Evolutionary conservation across 2,888 invertebrate genomes (phyloP).

Genomic region (Lottia gigantea): DNA sequence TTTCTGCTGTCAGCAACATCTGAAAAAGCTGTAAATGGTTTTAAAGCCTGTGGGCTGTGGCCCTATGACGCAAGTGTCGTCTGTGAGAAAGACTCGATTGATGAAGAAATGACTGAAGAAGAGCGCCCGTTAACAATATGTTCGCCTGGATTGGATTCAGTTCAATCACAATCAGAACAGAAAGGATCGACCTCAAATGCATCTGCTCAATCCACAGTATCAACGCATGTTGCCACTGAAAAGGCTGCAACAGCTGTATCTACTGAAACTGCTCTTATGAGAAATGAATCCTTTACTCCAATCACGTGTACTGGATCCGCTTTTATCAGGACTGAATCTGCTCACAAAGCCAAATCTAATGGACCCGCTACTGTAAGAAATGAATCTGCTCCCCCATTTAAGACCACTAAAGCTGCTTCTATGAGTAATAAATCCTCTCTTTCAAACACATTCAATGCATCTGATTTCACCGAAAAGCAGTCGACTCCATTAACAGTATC

Average conservation of each 20-base stretch:
- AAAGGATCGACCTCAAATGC: slow-evolving; percentile 2
- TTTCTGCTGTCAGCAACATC: too few relatives aligned
- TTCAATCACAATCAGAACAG: neutral
- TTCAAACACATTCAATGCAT: neutral
- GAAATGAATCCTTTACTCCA: neutral
- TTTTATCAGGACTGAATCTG: neutral
- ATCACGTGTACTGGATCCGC: neutral
- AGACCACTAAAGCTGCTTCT: neutral
- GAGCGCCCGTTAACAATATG: too few relatives aligned
- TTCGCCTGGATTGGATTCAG: too few relatives aligned
- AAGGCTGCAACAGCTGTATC: neutral
- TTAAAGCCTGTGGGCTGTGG: slow-evolving; percentile 19
- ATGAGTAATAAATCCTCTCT: neutral
- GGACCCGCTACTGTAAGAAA: neutral
- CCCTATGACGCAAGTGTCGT: slow-evolving; percentile 12
- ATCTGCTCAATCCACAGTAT: neutral
- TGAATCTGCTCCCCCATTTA: neutral
- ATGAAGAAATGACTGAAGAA: neutral
- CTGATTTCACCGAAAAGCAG: too few relatives aligned
- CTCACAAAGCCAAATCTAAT: neutral
- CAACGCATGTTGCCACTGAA: neutral
- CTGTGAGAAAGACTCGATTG: slow-evolving; percentile 3
- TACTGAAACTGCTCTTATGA: neutral
- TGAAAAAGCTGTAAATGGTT: too few relatives aligned
- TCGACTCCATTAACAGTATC: too few relatives aligned